Conservation (phyloP, 2,888 invertebrate genomes). For the Patella caerulea region DNA sequence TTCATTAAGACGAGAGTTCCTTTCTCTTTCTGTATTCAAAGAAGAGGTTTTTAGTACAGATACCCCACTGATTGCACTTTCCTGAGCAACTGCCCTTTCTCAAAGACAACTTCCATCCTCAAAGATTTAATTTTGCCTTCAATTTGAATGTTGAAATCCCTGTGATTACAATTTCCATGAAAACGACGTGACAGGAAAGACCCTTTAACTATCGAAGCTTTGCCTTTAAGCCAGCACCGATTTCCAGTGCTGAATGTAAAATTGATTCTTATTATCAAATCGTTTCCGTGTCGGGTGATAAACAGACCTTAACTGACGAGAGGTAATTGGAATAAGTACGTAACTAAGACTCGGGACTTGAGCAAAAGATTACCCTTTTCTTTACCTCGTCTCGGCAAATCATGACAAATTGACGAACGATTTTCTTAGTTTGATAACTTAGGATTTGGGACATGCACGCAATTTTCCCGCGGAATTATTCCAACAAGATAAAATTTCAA, state of each 20-base stretch:
- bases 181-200: constrained; percentile 4
- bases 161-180: constrained; percentile 6
- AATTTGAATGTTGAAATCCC: constrained; percentile 10
- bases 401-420: constrained; percentile 4
- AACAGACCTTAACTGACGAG: background rate
- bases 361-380: background rate
- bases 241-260: background rate
- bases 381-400: background rate
- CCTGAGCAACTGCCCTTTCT: constrained; percentile 3
- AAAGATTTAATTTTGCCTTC: constrained; percentile 3
- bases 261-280: constrained; percentile 5
- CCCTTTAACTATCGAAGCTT: constrained; percentile 4
- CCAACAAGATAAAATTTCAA: constrained; percentile 2
- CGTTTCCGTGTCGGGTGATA: background rate
- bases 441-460: background rate
- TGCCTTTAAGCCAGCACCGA: background rate
- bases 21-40: constrained; percentile 1
- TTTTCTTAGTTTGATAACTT: background rate
- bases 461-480: background rate
- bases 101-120: background rate
- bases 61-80: background rate
- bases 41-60: background rate
- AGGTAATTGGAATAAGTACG: background rate
- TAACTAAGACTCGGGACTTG: background rate
- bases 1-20: background rate